Evolutionary conservation across 64 coral and sea anemone genomes (phyloP).

Genomic region (Porites lutea): DNA sequence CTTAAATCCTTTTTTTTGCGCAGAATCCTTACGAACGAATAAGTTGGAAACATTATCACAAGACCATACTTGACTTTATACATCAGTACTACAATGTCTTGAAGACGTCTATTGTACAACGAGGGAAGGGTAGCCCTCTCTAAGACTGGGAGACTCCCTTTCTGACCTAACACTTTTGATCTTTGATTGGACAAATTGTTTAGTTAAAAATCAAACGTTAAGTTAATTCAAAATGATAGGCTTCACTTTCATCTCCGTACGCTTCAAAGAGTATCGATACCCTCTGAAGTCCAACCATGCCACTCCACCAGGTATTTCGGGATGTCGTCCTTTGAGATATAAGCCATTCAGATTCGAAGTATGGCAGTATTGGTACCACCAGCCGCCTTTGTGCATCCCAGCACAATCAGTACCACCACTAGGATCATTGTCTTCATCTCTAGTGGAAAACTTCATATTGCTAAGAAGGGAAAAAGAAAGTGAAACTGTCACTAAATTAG

Average conservation of each 20-base stretch:
- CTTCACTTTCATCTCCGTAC: constrained; percentile 38
- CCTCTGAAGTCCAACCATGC: background rate
- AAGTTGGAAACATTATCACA: too few relatives aligned
- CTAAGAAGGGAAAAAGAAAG: background rate
- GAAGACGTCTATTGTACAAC: too few relatives aligned
- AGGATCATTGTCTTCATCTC: constrained; percentile 42
- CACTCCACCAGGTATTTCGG: background rate
- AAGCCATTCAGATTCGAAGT: constrained; percentile 49
- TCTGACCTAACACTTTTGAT: too few relatives aligned
- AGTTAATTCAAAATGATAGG: background rate
- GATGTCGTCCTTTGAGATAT: background rate
- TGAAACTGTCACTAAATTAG: background rate
- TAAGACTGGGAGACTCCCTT: too few relatives aligned
- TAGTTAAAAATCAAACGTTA: too few relatives aligned
- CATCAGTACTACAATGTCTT: too few relatives aligned
- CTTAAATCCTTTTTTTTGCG: too few relatives aligned
- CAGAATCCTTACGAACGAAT: too few relatives aligned
- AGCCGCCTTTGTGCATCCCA: background rate
- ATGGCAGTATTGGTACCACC: constrained; percentile 54
- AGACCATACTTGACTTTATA: too few relatives aligned
- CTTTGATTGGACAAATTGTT: too few relatives aligned
- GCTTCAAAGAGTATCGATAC: background rate
- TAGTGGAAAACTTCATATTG: constrained; percentile 25
- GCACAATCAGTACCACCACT: background rate
- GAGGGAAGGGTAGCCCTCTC: too few relatives aligned